phyloP scores from a whole-genome alignment of 2,113 vertebrate species.

The Antechinus stuartii region DNA sequence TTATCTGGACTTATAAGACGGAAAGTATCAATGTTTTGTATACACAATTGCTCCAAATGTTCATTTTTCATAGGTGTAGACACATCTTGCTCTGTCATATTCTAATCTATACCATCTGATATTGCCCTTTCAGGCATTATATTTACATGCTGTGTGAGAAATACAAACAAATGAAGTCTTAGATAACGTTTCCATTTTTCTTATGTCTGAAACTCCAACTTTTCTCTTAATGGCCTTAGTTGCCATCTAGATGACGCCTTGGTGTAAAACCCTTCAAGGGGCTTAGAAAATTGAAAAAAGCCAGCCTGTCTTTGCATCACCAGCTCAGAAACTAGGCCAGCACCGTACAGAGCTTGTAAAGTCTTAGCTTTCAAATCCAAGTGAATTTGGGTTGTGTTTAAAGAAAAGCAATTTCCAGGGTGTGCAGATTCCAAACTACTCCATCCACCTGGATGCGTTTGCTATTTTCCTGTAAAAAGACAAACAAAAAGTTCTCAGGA shows the following conservation, averaged over 20 bases:
- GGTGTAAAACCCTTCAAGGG: not conserved
- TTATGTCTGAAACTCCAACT: not conserved
- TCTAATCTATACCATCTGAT: not conserved
- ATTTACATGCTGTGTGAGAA: not conserved
- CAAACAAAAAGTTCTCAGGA: conserved; percentile 67
- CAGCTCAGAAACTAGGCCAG: not conserved
- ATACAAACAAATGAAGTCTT: not conserved
- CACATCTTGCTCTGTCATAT: not conserved
- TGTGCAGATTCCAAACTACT: conserved; percentile 24
- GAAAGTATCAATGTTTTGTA: not conserved
- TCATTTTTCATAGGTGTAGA: not conserved
- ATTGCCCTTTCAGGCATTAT: not conserved
- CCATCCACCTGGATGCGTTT: conserved; percentile 47
- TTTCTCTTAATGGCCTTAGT: not conserved
- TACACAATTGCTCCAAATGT: not conserved
- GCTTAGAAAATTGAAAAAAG: not conserved
- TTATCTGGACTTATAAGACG: not conserved
- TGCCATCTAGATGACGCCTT: not conserved
- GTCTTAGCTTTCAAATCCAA: not conserved
- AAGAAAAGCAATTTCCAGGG: conserved; percentile 16
- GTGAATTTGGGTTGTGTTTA: not conserved
- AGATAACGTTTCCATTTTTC: not conserved
- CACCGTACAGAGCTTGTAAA: not conserved
- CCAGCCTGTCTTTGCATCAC: not conserved
- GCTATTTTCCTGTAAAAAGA: conserved; percentile 75